Base-by-base conservation (phyloP, 2,888 invertebrate genomes). In the Sialis fuliginosa region DNA sequence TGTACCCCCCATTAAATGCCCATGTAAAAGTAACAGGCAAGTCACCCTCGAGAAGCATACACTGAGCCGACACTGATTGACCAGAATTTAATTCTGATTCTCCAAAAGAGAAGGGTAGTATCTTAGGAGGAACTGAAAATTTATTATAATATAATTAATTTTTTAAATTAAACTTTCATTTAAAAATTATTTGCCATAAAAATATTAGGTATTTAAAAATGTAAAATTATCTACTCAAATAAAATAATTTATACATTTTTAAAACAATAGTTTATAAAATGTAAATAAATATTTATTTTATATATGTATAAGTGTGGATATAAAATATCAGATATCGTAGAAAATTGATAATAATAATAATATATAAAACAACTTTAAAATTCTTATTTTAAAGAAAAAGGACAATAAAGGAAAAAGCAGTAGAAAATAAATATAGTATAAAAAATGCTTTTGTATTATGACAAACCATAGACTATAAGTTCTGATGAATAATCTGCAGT, bases 1-100 rank as follows among this genome's bases (percentile, higher is more conserved):
- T 56, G 13, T 58, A 53, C 50, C 61, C 60, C 47, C 63, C 67
- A 53, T 74, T 70, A 56, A 76, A 72, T 44, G 69, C 75, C 87
- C 87, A 88, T 44, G 71, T 70, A 49, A 89, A 81, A 53, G 74
- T 73, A 49, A 89, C 68, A 7, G 88, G 88, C 51, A 79, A 52
- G 62, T 89, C 88, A 33, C 88, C 86, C 62, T 82, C 81, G 54
- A 72, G 75, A 30, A 81, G 81, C 39, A 77, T 74, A 61, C 86
- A 87, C 46, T 46, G 46, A 51, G 57, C 50, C 2, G 59, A 55
- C 7, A 57, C 56, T 37, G 58, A 54, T 13, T 62, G 61, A 2
- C 60, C 60, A 4, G 58, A 55, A 52, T 64, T 60, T 42, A 74
- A 69, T 45, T 76, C 70, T 52, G 79, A 77, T 52, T 81, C 81